Conservation (phyloP, 2,113 vertebrate genomes). For the Smithornis capensis region DNA sequence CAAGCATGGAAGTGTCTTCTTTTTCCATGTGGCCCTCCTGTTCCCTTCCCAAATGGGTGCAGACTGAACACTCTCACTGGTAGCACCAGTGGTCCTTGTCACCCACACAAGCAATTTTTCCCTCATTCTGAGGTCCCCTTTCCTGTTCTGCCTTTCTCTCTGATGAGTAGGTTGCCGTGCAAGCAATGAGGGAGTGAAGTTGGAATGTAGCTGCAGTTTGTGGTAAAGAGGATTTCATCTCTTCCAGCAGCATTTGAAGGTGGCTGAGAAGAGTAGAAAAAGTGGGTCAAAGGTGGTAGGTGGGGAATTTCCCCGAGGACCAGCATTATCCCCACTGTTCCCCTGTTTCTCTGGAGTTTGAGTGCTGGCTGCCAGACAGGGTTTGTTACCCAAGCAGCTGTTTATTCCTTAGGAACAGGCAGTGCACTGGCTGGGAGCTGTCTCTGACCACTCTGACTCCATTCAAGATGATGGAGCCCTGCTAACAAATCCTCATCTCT, state of each 20-base stretch:
- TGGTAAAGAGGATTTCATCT: neutral
- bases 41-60: neutral
- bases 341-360: neutral
- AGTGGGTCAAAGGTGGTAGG: neutral
- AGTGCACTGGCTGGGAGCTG: neutral
- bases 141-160: neutral
- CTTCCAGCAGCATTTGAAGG: neutral
- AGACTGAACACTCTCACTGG: neutral
- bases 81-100: neutral
- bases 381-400: neutral
- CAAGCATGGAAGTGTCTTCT: neutral
- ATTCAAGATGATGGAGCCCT: neutral
- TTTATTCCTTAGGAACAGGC: neutral
- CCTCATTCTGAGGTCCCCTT: neutral
- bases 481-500: neutral
- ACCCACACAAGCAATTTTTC: neutral
- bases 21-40: neutral
- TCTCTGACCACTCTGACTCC: neutral
- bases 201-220: neutral
- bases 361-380: neutral
- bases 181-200: neutral
- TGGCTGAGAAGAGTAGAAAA: neutral
- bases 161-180: neutral
- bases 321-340: neutral
- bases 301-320: neutral